Evolutionary conservation across 2,113 vertebrate genomes (phyloP).

Genomic region (Gadus macrocephalus): DNA sequence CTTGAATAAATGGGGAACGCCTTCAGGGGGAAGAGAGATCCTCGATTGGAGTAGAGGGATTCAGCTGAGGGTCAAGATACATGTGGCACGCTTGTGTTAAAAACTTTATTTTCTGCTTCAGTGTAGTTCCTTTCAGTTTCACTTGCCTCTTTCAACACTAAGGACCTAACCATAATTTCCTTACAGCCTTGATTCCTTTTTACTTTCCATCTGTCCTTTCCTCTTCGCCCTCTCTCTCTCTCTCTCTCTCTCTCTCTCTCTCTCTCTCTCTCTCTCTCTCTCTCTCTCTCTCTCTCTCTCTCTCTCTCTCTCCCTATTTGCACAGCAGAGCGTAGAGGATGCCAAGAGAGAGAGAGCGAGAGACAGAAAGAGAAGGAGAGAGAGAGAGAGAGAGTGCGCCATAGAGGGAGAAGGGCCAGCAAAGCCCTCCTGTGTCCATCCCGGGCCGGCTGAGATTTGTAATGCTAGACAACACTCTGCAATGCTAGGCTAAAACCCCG

Average conservation of each 20-base stretch:
- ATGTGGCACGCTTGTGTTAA: too few species aligned
- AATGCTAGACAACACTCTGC: constrained; percentile 69
- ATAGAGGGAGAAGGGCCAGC: constrained; percentile 43
- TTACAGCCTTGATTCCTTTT: not conserved
- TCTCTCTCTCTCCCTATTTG: constrained; percentile 45
- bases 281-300: constrained; percentile 1
- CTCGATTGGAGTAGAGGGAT: too few species aligned
- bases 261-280: constrained; percentile 11
- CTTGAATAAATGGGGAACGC: too few species aligned
- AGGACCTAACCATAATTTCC: not conserved
- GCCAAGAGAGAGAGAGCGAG: constrained; percentile 16
- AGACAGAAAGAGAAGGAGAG: not conserved
- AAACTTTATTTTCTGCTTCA: too few species aligned
- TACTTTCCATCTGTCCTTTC: not conserved
- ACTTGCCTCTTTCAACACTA: not conserved
- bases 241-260: constrained; percentile 21
- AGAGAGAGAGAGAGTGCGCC: not conserved
- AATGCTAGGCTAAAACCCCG: constrained; percentile 58
- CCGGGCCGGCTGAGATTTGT: constrained; percentile 63
- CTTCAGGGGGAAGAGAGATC: too few species aligned
- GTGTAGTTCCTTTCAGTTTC: constrained; percentile 13
- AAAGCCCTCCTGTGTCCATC: constrained; percentile 57
- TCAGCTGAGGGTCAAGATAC: too few species aligned
- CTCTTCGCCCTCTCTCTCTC: constrained; percentile 28
- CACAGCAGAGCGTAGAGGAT: constrained; percentile 56